Base-by-base conservation (phyloP, 1,140 invertebrate species). In the Drosophila aff. region DNA sequence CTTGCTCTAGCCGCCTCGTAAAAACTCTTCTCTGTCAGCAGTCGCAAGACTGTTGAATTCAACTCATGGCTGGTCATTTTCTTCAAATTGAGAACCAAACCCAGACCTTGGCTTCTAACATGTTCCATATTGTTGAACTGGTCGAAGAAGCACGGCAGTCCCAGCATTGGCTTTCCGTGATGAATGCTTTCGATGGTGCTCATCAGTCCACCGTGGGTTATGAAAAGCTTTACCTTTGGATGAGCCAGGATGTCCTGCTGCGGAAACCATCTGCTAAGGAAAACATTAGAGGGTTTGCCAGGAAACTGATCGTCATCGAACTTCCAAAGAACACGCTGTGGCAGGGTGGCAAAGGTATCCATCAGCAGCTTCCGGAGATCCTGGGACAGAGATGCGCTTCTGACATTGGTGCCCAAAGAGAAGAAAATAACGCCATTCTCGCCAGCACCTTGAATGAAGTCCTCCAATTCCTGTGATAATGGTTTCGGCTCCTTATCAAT, bases 391-490 rank as follows among this genome's bases (percentile, higher is more conserved):
- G 93, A 93, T 11, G 93, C 92, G 52, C 91, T 81, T 82, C 95
- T 94, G 0, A 95, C 94, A 3, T 61, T 73, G 16, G 71, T 61
- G 11, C 95, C 95, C 28, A 96, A 93, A 44, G 93, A 95, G 49
- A 96, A 94, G 46, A 94, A 95, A 5, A 96, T 91, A 1, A 94
- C 93, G 10, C 95, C 95, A 11, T 95, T 49, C 4, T 84, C 90
- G 1, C 71, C 71, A 1, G 95, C 93, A 28, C 93, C 91, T 63
- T 95, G 94, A 36, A 96, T 79, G 74, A 95, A 93, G 40, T 93
- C 89, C 83, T 94, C 87, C 2, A 94, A 72, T 2, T 67, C 59
- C 0, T 38, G 21, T 16, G 76, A 59, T 11, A 94, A 68, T 10
- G 93, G 18, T 4, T 55, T 67, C 3, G 76, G 26, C 0, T 69